These are phyloP conservation scores for Parauchenoglanis punctatus DNA, from an alignment of 2,797 vertebrate species.

Conservation along the genomic window DNA sequence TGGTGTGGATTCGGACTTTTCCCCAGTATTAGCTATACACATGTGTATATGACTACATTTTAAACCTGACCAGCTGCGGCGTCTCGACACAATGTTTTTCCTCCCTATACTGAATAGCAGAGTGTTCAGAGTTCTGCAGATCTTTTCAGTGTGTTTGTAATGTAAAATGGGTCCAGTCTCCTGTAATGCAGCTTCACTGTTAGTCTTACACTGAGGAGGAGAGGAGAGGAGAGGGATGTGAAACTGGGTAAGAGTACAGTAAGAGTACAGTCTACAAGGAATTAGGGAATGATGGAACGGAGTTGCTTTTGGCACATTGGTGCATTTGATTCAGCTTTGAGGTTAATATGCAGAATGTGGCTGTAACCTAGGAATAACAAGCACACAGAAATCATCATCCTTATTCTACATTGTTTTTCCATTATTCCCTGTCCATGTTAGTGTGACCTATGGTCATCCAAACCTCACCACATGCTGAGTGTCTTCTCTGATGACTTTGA, in stretches of 20 bases:
- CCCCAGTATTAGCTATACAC: not conserved
- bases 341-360: not conserved
- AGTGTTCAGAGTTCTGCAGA: not conserved
- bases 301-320: constrained; percentile 3
- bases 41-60: not conserved
- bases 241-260: not conserved
- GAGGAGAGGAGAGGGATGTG: not conserved
- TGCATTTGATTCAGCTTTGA: not conserved
- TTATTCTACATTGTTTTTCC: not conserved
- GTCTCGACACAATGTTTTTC: not conserved
- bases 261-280: not conserved
- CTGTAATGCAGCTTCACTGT: not conserved
- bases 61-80: not conserved
- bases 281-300: not conserved
- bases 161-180: constrained; percentile 30
- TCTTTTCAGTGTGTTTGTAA: constrained; percentile 17
- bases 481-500: not conserved
- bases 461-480: constrained; percentile 1
- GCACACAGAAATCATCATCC: not conserved
- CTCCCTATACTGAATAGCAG: not conserved
- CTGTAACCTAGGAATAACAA: not conserved
- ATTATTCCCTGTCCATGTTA: not conserved
- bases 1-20: not conserved
- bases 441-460: not conserved
- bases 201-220: not conserved